Evolutionary conservation across 2,888 invertebrate genomes (phyloP), one percentile per base, ranked within the genome.

Genomic region (Argyra leucocephala): DNA sequence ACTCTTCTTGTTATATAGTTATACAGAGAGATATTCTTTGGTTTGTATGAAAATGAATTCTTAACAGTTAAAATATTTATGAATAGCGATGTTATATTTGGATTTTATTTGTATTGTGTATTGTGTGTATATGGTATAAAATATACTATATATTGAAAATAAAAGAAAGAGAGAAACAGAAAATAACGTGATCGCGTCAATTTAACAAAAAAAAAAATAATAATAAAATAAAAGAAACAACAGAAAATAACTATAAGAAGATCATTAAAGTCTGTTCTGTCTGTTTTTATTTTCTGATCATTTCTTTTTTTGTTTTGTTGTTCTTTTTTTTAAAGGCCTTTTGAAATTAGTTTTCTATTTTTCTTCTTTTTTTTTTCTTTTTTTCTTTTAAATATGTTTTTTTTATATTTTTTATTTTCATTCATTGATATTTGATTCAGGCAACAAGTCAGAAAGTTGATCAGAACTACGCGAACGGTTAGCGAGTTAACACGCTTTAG

Each of bases 391-490:
- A 15, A 37, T 37, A 9, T 37, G 5, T 15, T 48, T 48, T 48
- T 48, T 48, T n/a, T 48, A 18, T 18, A 48, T 48, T 18, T 18
- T 12, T 48, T 48, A 18, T 18, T 18, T 48, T 48, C 48, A 48
- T 48, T 48, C 48, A 48, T 48, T 15, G n/a, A 48, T 48, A 48
- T 48, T 48, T 48, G 48, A 18, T n/a, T 48, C 18, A 48, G n/a
- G 48, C 48, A 48, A 48, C 48, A 48, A 48, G 48, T 48, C 18
- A 48, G 18, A 48, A 48, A 48, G 18, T 48, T 48, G n/a, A 48
- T 48, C 48, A 48, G 48, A 48, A 48, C 48, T 48, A n/a, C 48
- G 48, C 48, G 48, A 48, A 48, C 48, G 48, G 48, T 48, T 48
- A 48, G 48, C 48, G 48, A 48, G 18, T 18, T 9, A 48, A 48